Base-by-base conservation (phyloP, 2,797 vertebrate genomes). In the Gallinago solitaria region DNA sequence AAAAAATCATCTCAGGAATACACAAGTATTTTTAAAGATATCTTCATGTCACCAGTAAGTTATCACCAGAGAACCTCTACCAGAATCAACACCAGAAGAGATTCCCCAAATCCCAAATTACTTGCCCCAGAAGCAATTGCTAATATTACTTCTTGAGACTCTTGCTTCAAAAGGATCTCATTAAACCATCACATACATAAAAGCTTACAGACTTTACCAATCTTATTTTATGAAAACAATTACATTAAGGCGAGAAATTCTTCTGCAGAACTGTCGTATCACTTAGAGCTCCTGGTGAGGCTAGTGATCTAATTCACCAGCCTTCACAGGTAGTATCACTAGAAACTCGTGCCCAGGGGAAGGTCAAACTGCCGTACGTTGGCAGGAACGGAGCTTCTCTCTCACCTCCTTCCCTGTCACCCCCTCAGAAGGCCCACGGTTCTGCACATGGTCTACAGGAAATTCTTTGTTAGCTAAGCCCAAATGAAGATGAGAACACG, bases 381-480 rank as follows among this genome's bases (percentile, higher is more conserved):
- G 12, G 43, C 8, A 53, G 71, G 71, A 73, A 20, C 24, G 6
- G 41, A 59, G 48, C 7, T 82, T 4, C 35, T 73, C 37, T 37
- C 75, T 85, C 50, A 51, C 18, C 14, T 45, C 25, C 37, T 60
- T 33, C 45, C 59, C 59, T 43, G n/a, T 9, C 43, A 32, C 16
- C n/a, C 37, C 60, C 64, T 32, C 43, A 11, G 57, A 89, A 60
- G 11, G 41, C 74, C 43, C 32, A 69, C 41, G 61, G 83, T 63
- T 59, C 85, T 69, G 28, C 47, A 18, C 30, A n/a, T 59, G 69
- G 85, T 33, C 59, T 68, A 28, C 39, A 95, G 43, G 18, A 87
- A 90, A 73, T 19, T 67, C 51, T 82, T 10, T 77, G 75, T 61
- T 59, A 93, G 80, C 70, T 60, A 89, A 91, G 74, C 54, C 73